Percentiles rank a stretch among this genome's conserved stretches.
Evolutionary conservation across 2,888 invertebrate species (phyloP).

Genomic region (Drosophila neotestacea): DNA sequence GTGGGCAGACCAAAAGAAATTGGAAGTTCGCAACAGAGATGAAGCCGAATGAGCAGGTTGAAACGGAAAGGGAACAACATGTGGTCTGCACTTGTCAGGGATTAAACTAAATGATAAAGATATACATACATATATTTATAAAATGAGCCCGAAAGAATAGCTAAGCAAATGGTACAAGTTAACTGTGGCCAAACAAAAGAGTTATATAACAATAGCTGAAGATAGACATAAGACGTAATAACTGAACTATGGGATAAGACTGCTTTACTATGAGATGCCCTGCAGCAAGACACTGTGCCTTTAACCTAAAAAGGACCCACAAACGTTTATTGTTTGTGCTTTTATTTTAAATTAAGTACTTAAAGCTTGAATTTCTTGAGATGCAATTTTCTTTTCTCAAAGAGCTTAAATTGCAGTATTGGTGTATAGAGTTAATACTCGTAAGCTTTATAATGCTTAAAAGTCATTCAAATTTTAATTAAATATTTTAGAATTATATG

Average conservation of each 20-base stretch:
- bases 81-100: slow-evolving; percentile 59
- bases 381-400: background rate
- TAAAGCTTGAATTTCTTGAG: background rate
- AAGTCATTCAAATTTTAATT: no score
- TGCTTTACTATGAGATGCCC: slow-evolving; percentile 38
- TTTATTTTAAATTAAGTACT: slow-evolving; percentile 7
- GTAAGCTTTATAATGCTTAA: no score
- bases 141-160: slow-evolving; percentile 27
- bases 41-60: background rate
- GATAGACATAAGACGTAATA: slow-evolving; percentile 20
- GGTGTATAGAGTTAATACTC: background rate
- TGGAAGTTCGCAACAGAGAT: slow-evolving; percentile 9
- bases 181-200: slow-evolving; percentile 72
- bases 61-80: slow-evolving; percentile 7
- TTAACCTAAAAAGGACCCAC: slow-evolving; percentile 22
- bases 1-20: slow-evolving; percentile 41
- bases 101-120: slow-evolving; percentile 44
- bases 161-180: slow-evolving; percentile 70
- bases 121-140: slow-evolving; percentile 32
- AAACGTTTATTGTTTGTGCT: slow-evolving; percentile 30
- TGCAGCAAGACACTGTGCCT: slow-evolving; percentile 26
- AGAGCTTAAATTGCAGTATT: background rate
- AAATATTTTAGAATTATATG: no score
- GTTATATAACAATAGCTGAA: slow-evolving; percentile 64
- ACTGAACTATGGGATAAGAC: slow-evolving; percentile 23